phyloP scores from a whole-genome alignment of 1,140 invertebrate species.

The Galleria mellonella region DNA sequence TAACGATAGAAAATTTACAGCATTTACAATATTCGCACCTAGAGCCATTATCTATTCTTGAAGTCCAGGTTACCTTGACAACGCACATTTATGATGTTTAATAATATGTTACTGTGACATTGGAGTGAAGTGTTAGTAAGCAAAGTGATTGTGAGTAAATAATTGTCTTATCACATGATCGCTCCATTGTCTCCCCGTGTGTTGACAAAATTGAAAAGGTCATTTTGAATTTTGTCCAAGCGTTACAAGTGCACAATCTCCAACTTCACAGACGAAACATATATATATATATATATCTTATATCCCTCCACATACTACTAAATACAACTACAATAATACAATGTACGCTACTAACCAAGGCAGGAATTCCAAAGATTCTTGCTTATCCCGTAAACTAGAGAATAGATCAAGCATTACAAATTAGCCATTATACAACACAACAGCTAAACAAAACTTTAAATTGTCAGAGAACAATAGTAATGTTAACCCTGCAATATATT shows the following conservation, averaged over 20 bases:
- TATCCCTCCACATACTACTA: constrained; percentile 27
- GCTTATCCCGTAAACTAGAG: constrained; percentile 82
- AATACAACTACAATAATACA: constrained; percentile 52
- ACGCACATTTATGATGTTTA: constrained; percentile 19
- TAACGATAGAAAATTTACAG: constrained; percentile 31
- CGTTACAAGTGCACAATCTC: background rate
- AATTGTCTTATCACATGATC: background rate
- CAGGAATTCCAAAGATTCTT: constrained; percentile 81
- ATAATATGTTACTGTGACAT: constrained; percentile 21
- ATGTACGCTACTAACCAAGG: constrained; percentile 80
- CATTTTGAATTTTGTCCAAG: constrained; percentile 11
- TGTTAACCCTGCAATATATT: constrained; percentile 15
- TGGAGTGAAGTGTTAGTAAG: constrained; percentile 58
- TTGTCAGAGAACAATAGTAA: too few species aligned
- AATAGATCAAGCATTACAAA: constrained; percentile 52
- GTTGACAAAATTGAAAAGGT: constrained; percentile 13
- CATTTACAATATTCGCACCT: constrained; percentile 66
- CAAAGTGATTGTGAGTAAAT: constrained; percentile 22
- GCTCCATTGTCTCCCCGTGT: background rate
- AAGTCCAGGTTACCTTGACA: constrained; percentile 61
- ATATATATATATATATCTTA: constrained; percentile 11
- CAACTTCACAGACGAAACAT: background rate
- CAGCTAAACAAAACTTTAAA: too few species aligned
- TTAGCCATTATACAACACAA: too few species aligned
- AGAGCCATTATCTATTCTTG: constrained; percentile 71